These are phyloP conservation scores for Leptinotarsa peninsularis DNA, from an alignment of 2,888 invertebrate genomes.

Conservation along the genomic window DNA sequence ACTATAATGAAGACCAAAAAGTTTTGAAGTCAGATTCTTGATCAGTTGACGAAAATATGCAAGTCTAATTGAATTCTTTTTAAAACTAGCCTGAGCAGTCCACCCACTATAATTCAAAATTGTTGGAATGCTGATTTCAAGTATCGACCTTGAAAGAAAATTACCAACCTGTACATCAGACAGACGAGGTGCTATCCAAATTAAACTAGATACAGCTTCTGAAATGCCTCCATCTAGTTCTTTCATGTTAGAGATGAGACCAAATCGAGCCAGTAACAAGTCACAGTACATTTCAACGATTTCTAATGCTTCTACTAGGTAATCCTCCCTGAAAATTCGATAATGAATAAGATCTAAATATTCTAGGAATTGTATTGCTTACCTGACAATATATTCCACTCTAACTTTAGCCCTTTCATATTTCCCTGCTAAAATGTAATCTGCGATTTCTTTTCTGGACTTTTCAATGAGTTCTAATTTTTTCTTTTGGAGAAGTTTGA, in stretches of 20 bases:
- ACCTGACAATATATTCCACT: conserved; percentile 97
- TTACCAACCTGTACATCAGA: conserved; percentile 78
- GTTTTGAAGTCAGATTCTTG: no score
- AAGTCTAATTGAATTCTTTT: no score
- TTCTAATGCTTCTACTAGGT: conserved; percentile 99
- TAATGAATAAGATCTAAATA: neutral
- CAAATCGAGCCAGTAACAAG: conserved; percentile 93
- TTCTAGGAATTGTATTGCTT: conserved; percentile 36
- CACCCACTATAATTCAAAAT: no score
- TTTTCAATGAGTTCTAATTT: conserved; percentile 97
- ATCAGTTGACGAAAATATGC: no score
- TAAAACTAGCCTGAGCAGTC: no score
- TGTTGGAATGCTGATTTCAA: no score
- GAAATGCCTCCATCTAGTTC: conserved; percentile 94
- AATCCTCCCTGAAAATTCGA: conserved; percentile 84
- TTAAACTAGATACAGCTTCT: conserved; percentile 94
- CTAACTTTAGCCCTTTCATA: conserved; percentile 92
- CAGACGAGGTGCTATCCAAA: conserved; percentile 97
- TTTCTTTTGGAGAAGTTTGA: conserved; percentile 96
- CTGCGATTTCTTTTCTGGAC: conserved; percentile 96
- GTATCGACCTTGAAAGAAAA: neutral
- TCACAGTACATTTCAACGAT: conserved; percentile 99
- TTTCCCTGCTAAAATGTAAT: conserved; percentile 90
- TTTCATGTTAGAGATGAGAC: conserved; percentile 96
- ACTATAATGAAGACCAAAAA: no score